Conservation (phyloP, 2,888 invertebrate genomes). For the Mythimna albipuncta region DNA sequence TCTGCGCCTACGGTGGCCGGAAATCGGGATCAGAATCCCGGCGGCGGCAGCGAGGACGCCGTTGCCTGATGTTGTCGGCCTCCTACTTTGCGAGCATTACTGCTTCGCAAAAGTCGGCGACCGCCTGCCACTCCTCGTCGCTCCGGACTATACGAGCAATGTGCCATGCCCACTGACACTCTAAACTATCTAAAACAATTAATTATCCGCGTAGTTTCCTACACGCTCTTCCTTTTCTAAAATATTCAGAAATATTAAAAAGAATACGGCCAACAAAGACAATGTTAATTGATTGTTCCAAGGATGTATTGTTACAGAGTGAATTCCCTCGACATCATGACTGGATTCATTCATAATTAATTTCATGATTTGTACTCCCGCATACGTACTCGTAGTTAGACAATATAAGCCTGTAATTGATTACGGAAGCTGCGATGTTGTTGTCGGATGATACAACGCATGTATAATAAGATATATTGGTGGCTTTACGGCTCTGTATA, state of each 20-base stretch:
- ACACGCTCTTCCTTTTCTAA: background rate
- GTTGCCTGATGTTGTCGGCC: no score
- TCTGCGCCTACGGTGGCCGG: no score
- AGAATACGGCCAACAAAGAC: background rate
- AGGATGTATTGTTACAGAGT: constrained; percentile 11
- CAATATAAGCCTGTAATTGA: constrained; percentile 61
- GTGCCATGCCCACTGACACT: no score
- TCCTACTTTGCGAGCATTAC: no score
- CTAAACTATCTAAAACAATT: background rate
- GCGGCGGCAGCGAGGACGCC: no score
- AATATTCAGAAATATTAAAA: background rate
- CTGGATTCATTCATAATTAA: constrained; percentile 56
- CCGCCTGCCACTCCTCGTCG: no score
- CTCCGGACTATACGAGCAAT: no score
- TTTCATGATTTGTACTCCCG: constrained; percentile 52
- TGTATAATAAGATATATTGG: constrained; percentile 9
- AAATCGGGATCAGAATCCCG: no score
- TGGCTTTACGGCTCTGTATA: background rate
- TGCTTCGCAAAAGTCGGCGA: no score
- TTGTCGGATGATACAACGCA: constrained; percentile 45
- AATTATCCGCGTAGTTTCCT: background rate
- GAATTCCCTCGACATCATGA: constrained; percentile 34
- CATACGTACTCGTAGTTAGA: constrained; percentile 40
- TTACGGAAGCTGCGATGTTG: constrained; percentile 57
- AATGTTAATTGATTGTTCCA: constrained; percentile 14